Evolutionary conservation across 1,140 invertebrate species (phyloP), one percentile per base, ranked within the genome.

Genomic region (Oppia nitens): DNA sequence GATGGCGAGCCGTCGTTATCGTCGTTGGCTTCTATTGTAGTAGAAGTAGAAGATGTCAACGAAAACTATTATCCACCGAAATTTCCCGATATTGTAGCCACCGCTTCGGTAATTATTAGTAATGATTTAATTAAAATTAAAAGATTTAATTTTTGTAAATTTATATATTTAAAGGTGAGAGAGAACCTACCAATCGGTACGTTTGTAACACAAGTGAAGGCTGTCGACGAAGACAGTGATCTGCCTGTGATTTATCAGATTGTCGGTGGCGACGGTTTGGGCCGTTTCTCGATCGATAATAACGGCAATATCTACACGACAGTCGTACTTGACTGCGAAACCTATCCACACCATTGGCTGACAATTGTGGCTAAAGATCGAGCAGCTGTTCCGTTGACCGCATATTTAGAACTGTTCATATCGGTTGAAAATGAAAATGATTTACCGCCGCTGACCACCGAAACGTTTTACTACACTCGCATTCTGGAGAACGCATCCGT

Each of bases 391-490:
- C 87, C 89, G 1, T 73, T 87, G 2, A 83, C 82, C 67, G 79
- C 84, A 28, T 85, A 83, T 66, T 75, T 87, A 21, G 80, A 88
- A 76, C 83, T 96, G n/a, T 93, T 84, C 71, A 79, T 96, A 29
- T 78, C 83, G 67, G 82, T 97, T 51, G 71, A 81, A 48, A 88
- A 97, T 71, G 84, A 85, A 67, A 97, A 97, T 73, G 92, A 98
- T 74, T 90, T 94, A 73, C 81, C 82, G 23, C 91, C 93, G 21
- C 74, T 92, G 71, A 89, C 90, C 28, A 78, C 79, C 55, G 78
- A 81, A 57, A 85, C 92, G 1, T 82, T 88, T 47, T 96, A 96
- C 74, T 82, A 83, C 68, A 82, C 84, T 1, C 77, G 76, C 17
- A 79, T 97, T 32, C 68, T 76, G 11, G 93, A 97, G 76, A 89